Conservation (phyloP, 2,888 invertebrate species). For the Geotrupes spiniger region DNA sequence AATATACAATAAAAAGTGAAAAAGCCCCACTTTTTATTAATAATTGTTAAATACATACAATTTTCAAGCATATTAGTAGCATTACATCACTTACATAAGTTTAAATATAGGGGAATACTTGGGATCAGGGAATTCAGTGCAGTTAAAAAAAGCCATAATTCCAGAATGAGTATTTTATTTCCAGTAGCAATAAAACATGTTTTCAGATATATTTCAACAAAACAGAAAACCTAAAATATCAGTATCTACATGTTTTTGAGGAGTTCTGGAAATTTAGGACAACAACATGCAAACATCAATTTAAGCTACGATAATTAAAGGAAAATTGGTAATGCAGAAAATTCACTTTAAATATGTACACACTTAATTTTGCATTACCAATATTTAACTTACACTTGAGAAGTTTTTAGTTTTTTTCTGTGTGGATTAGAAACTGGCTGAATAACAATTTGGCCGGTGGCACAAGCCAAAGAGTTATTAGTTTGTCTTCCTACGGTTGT, state of each 20-base stretch:
- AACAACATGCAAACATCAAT: conserved; percentile 11
- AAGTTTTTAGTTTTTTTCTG: conserved; percentile 62
- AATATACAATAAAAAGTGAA: conserved; percentile 4
- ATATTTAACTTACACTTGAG: conserved; percentile 62
- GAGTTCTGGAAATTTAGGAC: conserved; percentile 8
- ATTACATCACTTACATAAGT: background rate
- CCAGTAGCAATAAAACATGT: conserved; percentile 11
- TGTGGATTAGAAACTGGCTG: conserved; percentile 49
- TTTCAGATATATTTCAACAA: conserved; percentile 2
- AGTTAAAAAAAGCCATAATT: conserved; percentile 17
- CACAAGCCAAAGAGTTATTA: conserved; percentile 80
- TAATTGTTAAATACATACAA: conserved; percentile 1
- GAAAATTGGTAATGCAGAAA: conserved; percentile 4
- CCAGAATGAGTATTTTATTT: conserved; percentile 19
- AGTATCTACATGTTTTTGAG: conserved; percentile 7
- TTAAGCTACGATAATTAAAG: conserved; percentile 7
- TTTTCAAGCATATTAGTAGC: conserved; percentile 6
- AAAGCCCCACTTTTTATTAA: conserved; percentile 2
- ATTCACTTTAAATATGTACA: background rate
- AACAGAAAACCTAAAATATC: conserved; percentile 1
- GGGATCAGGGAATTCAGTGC: conserved; percentile 4
- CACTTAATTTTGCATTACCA: conserved; percentile 1
- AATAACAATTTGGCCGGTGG: conserved; percentile 81
- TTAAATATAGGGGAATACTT: conserved; percentile 3
- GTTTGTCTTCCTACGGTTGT: conserved; percentile 71